These are phyloP conservation scores for Theocolax elegans DNA, from an alignment of 1,140 invertebrate species.

Conservation along the genomic window DNA sequence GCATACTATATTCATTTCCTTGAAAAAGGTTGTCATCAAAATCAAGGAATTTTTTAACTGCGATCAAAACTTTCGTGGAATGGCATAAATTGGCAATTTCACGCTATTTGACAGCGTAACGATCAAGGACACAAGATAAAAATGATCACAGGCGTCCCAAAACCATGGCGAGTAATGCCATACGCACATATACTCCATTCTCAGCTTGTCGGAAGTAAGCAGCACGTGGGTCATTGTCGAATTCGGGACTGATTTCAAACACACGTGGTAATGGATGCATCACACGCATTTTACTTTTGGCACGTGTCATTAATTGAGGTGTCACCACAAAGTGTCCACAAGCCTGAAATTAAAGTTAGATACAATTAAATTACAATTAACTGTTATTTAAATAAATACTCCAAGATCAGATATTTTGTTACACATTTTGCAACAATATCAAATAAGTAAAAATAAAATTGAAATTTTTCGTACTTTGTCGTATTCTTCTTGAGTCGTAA, in stretches of 20 bases:
- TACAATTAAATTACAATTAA: background rate
- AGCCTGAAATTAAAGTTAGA: constrained; percentile 68
- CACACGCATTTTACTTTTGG: constrained; percentile 93
- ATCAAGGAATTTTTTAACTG: background rate
- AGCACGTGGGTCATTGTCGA: constrained; percentile 95
- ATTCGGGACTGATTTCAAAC: constrained; percentile 92
- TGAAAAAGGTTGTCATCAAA: no score
- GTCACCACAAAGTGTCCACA: constrained; percentile 91
- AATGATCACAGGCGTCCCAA: constrained; percentile 71
- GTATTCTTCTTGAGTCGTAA: constrained; percentile 86
- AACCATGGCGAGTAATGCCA: constrained; percentile 95
- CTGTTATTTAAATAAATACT: no score
- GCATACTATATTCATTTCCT: no score
- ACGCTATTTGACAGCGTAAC: no score
- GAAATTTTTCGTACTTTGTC: constrained; percentile 73
- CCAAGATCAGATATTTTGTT: no score
- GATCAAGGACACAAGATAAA: no score
- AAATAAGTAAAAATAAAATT: background rate
- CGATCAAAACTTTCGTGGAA: background rate
- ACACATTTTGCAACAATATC: background rate
- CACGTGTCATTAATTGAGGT: constrained; percentile 93
- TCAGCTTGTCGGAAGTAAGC: constrained; percentile 99
- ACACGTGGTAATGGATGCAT: constrained; percentile 97
- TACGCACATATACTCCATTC: constrained; percentile 97
- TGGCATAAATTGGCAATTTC: background rate